Percentiles rank a stretch among this genome's conserved stretches.
Evolutionary conservation across 2,797 vertebrate genomes (phyloP).

Genomic region (Linurgus olivaceus): DNA sequence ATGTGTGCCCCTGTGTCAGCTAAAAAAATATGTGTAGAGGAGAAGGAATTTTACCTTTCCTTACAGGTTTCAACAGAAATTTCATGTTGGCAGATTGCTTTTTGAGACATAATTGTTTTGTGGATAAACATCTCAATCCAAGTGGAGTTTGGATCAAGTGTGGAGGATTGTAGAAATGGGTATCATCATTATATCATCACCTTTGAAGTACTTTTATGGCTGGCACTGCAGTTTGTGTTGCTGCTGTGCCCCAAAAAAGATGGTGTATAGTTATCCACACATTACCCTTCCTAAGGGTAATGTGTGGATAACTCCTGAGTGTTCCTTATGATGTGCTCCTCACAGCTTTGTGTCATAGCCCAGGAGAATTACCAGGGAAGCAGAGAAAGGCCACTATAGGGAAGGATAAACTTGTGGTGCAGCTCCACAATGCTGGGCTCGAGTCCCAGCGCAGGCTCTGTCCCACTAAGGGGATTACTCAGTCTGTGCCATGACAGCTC

Average conservation of each 20-base stretch:
- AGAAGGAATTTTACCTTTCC: neutral
- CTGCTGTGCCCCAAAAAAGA: neutral
- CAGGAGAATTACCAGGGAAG: neutral
- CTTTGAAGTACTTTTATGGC: neutral
- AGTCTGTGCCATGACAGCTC: neutral
- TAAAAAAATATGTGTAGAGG: neutral
- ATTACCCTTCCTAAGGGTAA: neutral
- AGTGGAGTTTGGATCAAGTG: neutral
- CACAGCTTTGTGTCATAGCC: neutral
- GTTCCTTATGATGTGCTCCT: neutral
- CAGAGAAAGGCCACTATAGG: neutral
- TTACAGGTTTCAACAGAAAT: neutral
- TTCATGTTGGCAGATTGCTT: neutral
- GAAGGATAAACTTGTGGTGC: neutral
- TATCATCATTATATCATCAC: fast-evolving
- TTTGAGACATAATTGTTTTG: neutral
- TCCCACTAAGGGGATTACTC: neutral
- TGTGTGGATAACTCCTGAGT: neutral
- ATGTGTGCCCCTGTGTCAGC: neutral
- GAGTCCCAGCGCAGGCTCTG: fast-evolving
- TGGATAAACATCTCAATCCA: neutral
- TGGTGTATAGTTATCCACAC: too few relatives aligned
- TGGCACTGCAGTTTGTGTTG: neutral
- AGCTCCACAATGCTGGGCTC: neutral
- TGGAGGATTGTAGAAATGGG: neutral